These are phyloP conservation scores for Poecilia latipinna DNA, from an alignment of 2,113 vertebrate genomes.

Conservation along the genomic window DNA sequence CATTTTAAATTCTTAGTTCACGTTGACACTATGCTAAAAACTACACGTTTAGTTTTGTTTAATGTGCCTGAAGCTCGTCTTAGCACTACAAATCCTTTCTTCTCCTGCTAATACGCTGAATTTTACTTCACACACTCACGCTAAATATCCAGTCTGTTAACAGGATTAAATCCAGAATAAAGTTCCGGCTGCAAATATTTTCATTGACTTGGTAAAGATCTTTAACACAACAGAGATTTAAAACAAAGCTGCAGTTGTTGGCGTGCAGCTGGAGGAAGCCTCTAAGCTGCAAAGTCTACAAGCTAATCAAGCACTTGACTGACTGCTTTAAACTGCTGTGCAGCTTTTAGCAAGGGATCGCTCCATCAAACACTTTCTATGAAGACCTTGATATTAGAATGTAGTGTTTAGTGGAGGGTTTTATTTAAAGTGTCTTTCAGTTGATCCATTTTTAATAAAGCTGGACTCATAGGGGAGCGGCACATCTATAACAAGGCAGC, in stretches of 20 bases:
- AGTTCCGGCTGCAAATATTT: slow-evolving; percentile 12
- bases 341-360: slow-evolving; percentile 34
- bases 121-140: no score
- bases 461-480: slow-evolving; percentile 1
- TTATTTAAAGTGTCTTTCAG: slow-evolving; percentile 45
- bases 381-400: slow-evolving; percentile 44
- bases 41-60: no score
- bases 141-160: no score
- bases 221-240: slow-evolving; percentile 9
- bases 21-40: no score
- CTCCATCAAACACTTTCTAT: slow-evolving; percentile 55
- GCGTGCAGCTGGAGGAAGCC: not conserved
- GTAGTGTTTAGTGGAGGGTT: slow-evolving; percentile 12
- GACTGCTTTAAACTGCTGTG: slow-evolving; percentile 40
- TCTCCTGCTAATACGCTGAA: not conserved
- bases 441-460: slow-evolving; percentile 54
- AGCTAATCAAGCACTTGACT: slow-evolving; percentile 14
- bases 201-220: slow-evolving; percentile 17
- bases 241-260: slow-evolving; percentile 11
- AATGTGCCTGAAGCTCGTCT: not conserved
- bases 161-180: not conserved
- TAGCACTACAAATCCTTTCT: not conserved
- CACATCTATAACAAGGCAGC: slow-evolving; percentile 9
- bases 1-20: no score
- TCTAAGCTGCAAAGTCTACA: slow-evolving; percentile 10